Conservation (phyloP, 2,888 invertebrate species). For the Blera fallax region DNA sequence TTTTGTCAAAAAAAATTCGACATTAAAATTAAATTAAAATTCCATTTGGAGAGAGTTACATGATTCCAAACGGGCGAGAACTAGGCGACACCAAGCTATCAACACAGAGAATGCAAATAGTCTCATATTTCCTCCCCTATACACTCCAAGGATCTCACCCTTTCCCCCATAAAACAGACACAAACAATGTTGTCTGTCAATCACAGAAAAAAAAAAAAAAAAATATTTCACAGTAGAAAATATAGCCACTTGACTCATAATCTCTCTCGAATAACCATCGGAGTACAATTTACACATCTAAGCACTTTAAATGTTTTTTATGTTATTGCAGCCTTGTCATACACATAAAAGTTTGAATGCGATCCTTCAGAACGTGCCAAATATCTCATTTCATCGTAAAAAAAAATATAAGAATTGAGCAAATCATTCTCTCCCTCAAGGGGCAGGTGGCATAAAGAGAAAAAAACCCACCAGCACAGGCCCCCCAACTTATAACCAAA, state of each 20-base stretch:
- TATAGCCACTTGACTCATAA: slow-evolving; percentile 21
- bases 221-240: neutral
- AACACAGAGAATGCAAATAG: too few species aligned
- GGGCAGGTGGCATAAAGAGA: slow-evolving; percentile 27
- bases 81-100: too few species aligned
- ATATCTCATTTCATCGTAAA: slow-evolving; percentile 21
- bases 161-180: too few species aligned
- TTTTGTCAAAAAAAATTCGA: too few species aligned
- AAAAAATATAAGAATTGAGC: slow-evolving; percentile 24
- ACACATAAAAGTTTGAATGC: slow-evolving; percentile 27
- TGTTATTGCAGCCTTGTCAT: slow-evolving; percentile 22
- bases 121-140: neutral
- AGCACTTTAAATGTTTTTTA: slow-evolving; percentile 18
- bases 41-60: too few species aligned
- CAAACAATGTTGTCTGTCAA: neutral
- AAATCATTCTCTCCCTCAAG: slow-evolving; percentile 52
- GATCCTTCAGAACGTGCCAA: slow-evolving; percentile 22
- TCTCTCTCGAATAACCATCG: neutral
- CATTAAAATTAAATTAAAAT: too few species aligned
- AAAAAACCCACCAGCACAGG: neutral
- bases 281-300: slow-evolving; percentile 10
- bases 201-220: neutral
- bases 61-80: too few species aligned
- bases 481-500: slow-evolving; percentile 39
- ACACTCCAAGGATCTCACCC: neutral